Evolutionary conservation across 2,888 invertebrate species (phyloP), one percentile per base, ranked within the genome.

Genomic region (Lithodes maja): DNA sequence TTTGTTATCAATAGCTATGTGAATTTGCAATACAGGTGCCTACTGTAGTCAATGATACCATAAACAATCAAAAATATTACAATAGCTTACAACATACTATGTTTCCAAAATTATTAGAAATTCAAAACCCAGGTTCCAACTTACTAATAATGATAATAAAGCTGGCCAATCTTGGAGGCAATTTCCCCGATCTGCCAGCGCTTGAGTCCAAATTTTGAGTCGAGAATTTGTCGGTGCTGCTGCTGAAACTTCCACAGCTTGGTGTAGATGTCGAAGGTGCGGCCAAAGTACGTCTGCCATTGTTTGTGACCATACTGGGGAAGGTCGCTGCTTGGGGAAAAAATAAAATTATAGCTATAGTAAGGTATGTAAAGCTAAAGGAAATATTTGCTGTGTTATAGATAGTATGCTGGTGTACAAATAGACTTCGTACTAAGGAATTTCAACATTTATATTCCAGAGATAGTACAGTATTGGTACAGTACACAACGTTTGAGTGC

Each of bases 111-210:
- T 12, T 68, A 12, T 68, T 7, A 68, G 15, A 68, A 68, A 12
- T 7, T 68, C 68, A 15, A 33, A 33, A 33, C 33, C 33, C 33
- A 33, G 33, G 33, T 33, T 5, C 1, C 2, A 33, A 95, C 97
- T 96, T 94, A 98, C 98, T 99, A 99, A 94, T 99, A 99, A 94
- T 99, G 99, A 94, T 99, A 99, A 94, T 99, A 99, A 55, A 99
- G 96, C 94, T 99, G 99, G 92, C 99, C 99, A 93, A 99, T 99
- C 95, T 99, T 99, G 85, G 98, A 99, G 82, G 99, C 99, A 92
- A 99, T 98, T 94, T 99, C 99, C 85, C 99, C 99, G 93, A 99
- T 99, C 94, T 99, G 99, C 99, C 99, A 99, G 93, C 99, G 95
- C 93, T 99, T 99, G 93, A 99, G 95, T 61, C 98, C 98, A 94